Base-by-base conservation (phyloP, 2,888 invertebrate species). In the Phaonia tiefii region DNA sequence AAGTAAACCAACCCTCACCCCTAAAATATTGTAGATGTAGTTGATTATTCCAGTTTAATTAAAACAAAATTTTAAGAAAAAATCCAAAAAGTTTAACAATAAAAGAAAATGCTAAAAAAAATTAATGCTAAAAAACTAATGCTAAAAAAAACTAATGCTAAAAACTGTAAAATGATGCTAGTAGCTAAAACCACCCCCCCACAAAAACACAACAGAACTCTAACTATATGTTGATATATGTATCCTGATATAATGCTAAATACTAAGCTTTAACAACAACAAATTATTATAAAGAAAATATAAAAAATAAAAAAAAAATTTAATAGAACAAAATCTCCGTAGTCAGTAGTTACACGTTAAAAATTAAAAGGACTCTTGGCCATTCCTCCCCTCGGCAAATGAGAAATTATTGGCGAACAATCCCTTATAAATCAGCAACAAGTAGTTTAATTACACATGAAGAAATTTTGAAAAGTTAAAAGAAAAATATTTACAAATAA, bases 341-440 rank as follows among this genome's bases (percentile, higher is more conserved):
- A 89, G 90, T 90, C 90, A 90, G 90, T 90, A 90, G 90, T 90
- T 90, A 87, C 90, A 89, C 88, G 89, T 88, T 89, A 85, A 86
- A 56, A 46, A 11, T 26, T 44, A 69, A 10, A n/a, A n/a, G n/a
- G n/a, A n/a, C n/a, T n/a, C n/a, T n/a, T n/a, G n/a, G n/a, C n/a
- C n/a, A n/a, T n/a, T n/a, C n/a, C n/a, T 17, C 22, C 46, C 54
- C 22, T 46, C 44, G 17, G 11, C 5, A 54, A 75, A 58, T 17
- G 54, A 42, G 1, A 22, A 42, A 15, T 4, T 13, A 63, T 42
- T 31, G 65, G 20, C 15, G 42, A 69, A 49, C 46, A 69, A 31
- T 31, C 3, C 8, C 31, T 31, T 5, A 70, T 69, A 69, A 26
- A 46, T 39, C 31, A 15, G 22, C 1, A 44, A 54, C 26, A 22